Conservation (phyloP, 2,888 invertebrate genomes). For the Netelia virgata region DNA sequence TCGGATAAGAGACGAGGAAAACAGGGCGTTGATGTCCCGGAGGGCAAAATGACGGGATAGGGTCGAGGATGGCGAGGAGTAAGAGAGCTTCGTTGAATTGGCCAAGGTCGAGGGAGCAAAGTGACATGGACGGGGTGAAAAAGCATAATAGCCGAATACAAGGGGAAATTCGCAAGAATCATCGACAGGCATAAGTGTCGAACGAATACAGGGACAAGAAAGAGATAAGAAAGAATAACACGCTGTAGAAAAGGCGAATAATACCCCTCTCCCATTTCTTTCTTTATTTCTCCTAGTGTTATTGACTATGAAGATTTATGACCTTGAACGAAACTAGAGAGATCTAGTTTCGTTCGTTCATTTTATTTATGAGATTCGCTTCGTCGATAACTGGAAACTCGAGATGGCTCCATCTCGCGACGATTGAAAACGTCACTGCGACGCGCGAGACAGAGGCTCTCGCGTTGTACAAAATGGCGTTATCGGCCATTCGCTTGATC, state of each 20-base stretch:
- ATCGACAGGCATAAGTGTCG: neutral
- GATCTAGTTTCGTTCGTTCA: neutral
- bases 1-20: constrained; percentile 51
- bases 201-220: constrained; percentile 10
- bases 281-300: neutral
- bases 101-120: constrained; percentile 41
- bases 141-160: constrained; percentile 10
- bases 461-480: too few relatives aligned
- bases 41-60: constrained; percentile 18
- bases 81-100: constrained; percentile 31
- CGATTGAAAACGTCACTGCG: neutral
- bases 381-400: neutral
- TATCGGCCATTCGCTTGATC: constrained; percentile 2
- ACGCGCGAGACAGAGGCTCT: neutral
- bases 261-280: neutral
- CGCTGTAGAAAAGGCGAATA: neutral
- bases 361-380: neutral
- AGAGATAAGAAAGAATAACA: constrained; percentile 23
- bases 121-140: constrained; percentile 1
- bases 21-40: constrained; percentile 23
- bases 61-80: constrained; percentile 29
- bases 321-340: constrained; percentile 1
- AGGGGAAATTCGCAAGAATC: neutral
- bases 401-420: neutral
- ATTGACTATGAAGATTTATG: constrained; percentile 7